Conservation (phyloP, 1,140 invertebrate genomes). For the Cataglyphis hispanica region DNA sequence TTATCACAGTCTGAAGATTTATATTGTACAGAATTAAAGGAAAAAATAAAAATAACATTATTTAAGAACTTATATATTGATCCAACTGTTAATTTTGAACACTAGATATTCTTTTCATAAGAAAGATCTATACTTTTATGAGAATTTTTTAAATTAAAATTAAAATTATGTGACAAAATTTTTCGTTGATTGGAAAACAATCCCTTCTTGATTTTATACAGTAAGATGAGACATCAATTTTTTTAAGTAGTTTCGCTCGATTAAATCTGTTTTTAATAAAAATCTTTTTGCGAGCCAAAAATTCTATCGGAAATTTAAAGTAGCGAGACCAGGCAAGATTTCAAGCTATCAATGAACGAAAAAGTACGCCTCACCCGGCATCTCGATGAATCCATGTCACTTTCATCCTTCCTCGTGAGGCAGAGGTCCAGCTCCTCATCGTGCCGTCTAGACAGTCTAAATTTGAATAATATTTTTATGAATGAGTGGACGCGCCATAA, state of each 20-base stretch:
- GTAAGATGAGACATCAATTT: too few relatives aligned
- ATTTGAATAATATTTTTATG: constrained; percentile 87
- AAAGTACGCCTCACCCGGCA: constrained; percentile 67
- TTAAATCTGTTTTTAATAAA: neutral
- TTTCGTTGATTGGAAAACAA: too few relatives aligned
- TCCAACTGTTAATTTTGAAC: neutral
- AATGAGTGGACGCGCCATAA: constrained; percentile 85
- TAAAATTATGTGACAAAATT: neutral
- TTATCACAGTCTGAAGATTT: neutral
- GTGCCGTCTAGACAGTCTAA: constrained; percentile 83
- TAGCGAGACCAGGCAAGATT: constrained; percentile 34
- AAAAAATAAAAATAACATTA: neutral
- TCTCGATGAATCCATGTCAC: constrained; percentile 20
- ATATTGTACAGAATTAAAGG: neutral
- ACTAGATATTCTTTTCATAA: neutral
- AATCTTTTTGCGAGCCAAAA: neutral
- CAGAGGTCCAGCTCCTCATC: constrained; percentile 49
- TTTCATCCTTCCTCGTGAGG: constrained; percentile 10
- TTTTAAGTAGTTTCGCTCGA: too few relatives aligned
- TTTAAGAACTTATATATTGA: neutral
- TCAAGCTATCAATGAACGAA: constrained; percentile 75
- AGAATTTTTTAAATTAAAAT: neutral
- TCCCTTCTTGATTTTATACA: too few relatives aligned
- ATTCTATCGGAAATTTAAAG: constrained; percentile 30
- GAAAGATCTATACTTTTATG: neutral